phyloP scores from a whole-genome alignment of 2,888 invertebrate species.

The Nomada lathburiana region DNA sequence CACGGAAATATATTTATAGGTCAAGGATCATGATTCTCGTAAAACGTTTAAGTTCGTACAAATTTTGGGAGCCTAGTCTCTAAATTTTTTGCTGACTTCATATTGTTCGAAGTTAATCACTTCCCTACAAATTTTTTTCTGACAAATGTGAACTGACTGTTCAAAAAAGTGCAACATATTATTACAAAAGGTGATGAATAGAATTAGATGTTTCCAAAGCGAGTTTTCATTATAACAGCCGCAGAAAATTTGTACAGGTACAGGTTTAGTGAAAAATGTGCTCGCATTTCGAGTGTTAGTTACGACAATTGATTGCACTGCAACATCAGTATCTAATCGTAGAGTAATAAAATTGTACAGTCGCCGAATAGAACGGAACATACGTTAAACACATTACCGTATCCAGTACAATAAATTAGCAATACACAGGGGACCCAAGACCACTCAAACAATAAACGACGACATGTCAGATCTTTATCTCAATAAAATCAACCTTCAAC shows the following conservation, averaged over 20 bases:
- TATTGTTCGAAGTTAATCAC: background rate
- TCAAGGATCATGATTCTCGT: slow-evolving; percentile 39
- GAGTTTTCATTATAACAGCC: background rate
- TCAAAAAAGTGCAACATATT: slow-evolving; percentile 8
- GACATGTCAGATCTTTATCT: slow-evolving; percentile 1
- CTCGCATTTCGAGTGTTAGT: background rate
- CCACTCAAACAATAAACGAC: background rate
- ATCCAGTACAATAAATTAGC: background rate
- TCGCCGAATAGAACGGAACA: no score
- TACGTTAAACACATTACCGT: no score
- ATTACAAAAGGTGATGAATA: background rate
- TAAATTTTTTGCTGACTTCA: background rate
- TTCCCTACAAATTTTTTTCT: background rate
- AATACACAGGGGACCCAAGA: background rate
- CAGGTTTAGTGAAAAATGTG: background rate
- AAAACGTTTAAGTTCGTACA: background rate
- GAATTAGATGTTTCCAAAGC: background rate
- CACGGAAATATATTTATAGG: slow-evolving; percentile 18
- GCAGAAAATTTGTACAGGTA: background rate
- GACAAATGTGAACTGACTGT: background rate
- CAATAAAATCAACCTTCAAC: slow-evolving; percentile 15
- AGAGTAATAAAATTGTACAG: no score
- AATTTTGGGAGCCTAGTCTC: background rate
- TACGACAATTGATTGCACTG: no score
- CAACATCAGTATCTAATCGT: no score